Evolutionary conservation across 23 tunicate species (phyloP).

Genomic region (Oikopleura dioica): DNA sequence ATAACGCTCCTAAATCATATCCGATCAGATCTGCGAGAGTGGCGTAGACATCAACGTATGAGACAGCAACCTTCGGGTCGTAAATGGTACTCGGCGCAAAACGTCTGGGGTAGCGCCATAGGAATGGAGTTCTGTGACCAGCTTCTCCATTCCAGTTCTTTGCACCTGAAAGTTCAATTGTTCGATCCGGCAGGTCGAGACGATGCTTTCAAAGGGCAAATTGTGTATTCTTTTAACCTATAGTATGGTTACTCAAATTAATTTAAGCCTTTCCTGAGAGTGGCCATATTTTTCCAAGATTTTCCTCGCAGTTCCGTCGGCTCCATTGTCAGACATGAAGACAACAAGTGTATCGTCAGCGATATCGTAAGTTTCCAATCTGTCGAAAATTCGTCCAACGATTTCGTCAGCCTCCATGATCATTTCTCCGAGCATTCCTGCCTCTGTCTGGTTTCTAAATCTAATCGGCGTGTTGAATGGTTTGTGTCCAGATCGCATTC

Average conservation of each 20-base stretch:
- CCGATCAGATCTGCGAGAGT: constrained; percentile 3
- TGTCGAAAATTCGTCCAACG: neutral
- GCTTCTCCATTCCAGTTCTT: too few relatives aligned
- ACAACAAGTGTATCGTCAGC: neutral
- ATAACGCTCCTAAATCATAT: too few relatives aligned
- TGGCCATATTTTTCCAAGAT: neutral
- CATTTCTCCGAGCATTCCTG: constrained; percentile 5
- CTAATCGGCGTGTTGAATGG: neutral
- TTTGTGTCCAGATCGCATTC: neutral
- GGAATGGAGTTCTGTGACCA: too few relatives aligned
- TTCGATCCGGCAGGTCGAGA: too few relatives aligned
- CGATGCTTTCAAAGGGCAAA: too few relatives aligned
- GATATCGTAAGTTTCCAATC: neutral
- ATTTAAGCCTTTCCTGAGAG: neutral
- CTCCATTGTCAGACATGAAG: constrained; percentile 11
- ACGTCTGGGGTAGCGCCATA: too few relatives aligned
- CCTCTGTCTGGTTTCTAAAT: neutral
- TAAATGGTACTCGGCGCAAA: too few relatives aligned
- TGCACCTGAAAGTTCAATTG: too few relatives aligned
- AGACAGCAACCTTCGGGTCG: too few relatives aligned
- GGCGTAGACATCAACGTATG: too few relatives aligned
- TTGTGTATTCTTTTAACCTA: too few relatives aligned
- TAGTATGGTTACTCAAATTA: neutral
- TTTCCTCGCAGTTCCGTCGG: neutral
- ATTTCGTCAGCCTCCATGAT: constrained; percentile 7